Evolutionary conservation across 2,888 invertebrate species (phyloP).

Genomic region (Spicauda simplicius): DNA sequence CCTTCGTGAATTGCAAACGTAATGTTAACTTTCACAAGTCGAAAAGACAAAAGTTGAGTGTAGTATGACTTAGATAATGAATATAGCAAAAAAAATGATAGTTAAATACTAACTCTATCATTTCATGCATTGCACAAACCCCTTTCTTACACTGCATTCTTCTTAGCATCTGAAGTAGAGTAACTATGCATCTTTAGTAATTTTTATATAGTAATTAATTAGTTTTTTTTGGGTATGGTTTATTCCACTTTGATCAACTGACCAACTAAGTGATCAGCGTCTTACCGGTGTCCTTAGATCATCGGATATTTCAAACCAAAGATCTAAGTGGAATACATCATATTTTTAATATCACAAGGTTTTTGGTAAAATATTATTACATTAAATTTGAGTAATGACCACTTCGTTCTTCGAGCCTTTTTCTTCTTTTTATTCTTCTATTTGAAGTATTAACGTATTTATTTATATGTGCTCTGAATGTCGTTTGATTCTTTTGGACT

Average conservation of each 20-base stretch:
- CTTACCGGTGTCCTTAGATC: no score
- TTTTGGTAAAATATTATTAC: not conserved
- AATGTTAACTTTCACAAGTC: not conserved
- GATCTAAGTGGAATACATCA: no score
- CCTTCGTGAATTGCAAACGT: conserved; percentile 1
- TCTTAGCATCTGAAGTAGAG: conserved; percentile 38
- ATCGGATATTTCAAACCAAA: no score
- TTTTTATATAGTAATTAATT: not conserved
- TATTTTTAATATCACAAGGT: conserved; percentile 1
- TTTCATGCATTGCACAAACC: conserved; percentile 35
- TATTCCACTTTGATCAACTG: no score
- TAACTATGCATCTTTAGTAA: conserved; percentile 19
- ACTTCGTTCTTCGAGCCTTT: conserved; percentile 1
- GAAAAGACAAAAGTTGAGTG: not conserved
- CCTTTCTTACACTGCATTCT: conserved; percentile 42
- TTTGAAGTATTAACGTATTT: conserved; percentile 12
- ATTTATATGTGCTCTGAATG: not conserved
- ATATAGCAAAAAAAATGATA: conserved; percentile 10
- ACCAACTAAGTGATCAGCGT: no score
- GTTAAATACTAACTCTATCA: conserved; percentile 12
- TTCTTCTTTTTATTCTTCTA: conserved; percentile 16
- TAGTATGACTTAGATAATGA: conserved; percentile 8
- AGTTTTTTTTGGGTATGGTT: not conserved
- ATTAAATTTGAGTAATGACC: not conserved
- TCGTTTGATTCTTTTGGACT: conserved; percentile 21